These are phyloP conservation scores for Cremastobaeus sp. DNA, from an alignment of 2,888 invertebrate species.

Conservation along the genomic window DNA sequence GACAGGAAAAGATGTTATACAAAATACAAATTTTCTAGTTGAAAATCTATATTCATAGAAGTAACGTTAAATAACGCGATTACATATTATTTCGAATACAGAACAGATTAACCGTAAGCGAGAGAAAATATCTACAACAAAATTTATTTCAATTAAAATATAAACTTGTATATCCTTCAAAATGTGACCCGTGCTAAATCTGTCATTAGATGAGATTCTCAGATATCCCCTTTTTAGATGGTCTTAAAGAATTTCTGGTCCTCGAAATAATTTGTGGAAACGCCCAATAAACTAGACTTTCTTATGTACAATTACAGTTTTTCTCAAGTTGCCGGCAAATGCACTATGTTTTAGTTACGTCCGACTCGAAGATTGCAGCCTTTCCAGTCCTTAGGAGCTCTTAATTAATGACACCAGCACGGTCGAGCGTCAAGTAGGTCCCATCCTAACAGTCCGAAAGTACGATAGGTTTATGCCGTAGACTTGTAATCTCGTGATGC, in stretches of 20 bases:
- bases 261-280: conserved; percentile 14
- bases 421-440: conserved; percentile 60
- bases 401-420: conserved; percentile 73
- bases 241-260: too few species aligned
- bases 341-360: conserved; percentile 58
- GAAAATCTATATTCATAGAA: conserved; percentile 21
- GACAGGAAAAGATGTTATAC: conserved; percentile 54
- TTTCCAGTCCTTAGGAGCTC: conserved; percentile 73
- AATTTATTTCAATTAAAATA: not conserved
- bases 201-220: too few species aligned
- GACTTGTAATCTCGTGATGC: conserved; percentile 78
- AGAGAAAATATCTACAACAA: conserved; percentile 3
- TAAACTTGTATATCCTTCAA: too few species aligned
- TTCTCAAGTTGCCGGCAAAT: conserved; percentile 46
- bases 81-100: conserved; percentile 9
- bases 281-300: conserved; percentile 26
- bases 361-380: conserved; percentile 70
- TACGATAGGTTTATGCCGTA: conserved; percentile 74
- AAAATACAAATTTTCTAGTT: conserved; percentile 48
- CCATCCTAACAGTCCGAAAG: conserved; percentile 62
- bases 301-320: conserved; percentile 45
- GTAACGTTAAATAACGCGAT: conserved; percentile 33
- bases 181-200: too few species aligned
- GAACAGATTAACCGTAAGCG: conserved; percentile 18
- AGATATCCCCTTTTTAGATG: too few species aligned